Percentiles rank a stretch among this genome's conserved stretches.
Conservation (phyloP, 2,797 vertebrate species). For the Crenichthys baileyi region DNA sequence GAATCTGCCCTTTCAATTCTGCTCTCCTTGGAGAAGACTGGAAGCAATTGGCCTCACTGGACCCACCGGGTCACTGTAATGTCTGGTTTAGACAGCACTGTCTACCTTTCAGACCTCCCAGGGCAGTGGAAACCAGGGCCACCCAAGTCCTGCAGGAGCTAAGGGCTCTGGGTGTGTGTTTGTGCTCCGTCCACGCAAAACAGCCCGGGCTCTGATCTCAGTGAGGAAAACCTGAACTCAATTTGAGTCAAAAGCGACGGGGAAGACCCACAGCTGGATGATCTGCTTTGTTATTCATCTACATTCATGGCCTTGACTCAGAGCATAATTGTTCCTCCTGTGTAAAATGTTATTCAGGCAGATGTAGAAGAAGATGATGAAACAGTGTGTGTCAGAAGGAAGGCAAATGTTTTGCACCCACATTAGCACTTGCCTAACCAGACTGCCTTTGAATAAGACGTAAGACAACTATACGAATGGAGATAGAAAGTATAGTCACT, state of each 20-base stretch:
- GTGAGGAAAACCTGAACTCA: constrained; percentile 63
- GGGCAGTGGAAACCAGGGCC: constrained; percentile 69
- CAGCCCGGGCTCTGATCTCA: constrained; percentile 60
- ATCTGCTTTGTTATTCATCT: constrained; percentile 63
- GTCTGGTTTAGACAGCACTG: constrained; percentile 66
- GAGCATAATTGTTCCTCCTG: constrained; percentile 33
- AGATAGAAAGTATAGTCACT: not conserved
- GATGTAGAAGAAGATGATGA: constrained; percentile 56
- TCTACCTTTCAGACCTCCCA: constrained; percentile 75
- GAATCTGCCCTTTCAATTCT: constrained; percentile 53
- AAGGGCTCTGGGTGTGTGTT: constrained; percentile 26
- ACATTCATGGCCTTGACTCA: constrained; percentile 66
- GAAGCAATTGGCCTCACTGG: constrained; percentile 73
- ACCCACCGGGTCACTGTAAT: constrained; percentile 67
- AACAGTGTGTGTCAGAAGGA: constrained; percentile 25
- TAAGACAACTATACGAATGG: not conserved
- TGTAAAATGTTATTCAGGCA: constrained; percentile 54
- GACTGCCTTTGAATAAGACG: not conserved
- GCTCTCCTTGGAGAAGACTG: constrained; percentile 56
- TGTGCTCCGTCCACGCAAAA: constrained; percentile 50
- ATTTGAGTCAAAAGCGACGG: constrained; percentile 60
- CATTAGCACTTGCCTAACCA: constrained; percentile 18
- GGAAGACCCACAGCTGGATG: constrained; percentile 55
- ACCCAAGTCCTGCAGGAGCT: constrained; percentile 67
- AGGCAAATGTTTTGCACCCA: constrained; percentile 20